Conservation (phyloP, 2,888 invertebrate species). For the Melieria crassipennis region DNA sequence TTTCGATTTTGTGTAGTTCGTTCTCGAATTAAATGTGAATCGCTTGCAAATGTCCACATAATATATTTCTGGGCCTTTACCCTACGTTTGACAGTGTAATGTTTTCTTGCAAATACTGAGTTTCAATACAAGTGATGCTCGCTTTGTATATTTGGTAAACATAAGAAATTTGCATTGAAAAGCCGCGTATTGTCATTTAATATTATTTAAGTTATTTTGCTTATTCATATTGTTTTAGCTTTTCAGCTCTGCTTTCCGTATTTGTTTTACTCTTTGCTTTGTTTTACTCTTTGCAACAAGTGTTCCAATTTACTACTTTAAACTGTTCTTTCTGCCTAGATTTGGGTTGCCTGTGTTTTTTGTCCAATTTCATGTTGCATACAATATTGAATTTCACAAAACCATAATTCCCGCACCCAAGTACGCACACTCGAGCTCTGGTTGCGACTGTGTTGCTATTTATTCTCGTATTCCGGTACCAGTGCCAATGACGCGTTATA, state of each 20-base stretch:
- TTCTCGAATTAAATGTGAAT: too few species aligned
- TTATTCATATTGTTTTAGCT: neutral
- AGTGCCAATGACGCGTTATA: slow-evolving; percentile 59
- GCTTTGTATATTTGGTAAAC: neutral
- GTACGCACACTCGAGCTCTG: too few species aligned
- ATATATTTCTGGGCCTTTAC: too few species aligned
- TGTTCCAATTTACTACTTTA: too few species aligned
- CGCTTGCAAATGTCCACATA: too few species aligned
- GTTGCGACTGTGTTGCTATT: too few species aligned
- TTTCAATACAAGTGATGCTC: neutral
- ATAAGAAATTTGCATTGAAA: slow-evolving; percentile 8
- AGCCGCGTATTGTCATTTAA: slow-evolving; percentile 19
- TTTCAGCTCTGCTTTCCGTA: slow-evolving; percentile 12
- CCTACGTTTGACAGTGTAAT: neutral
- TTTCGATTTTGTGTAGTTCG: too few species aligned
- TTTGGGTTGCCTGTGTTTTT: too few species aligned
- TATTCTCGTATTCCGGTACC: slow-evolving; percentile 39
- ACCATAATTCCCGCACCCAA: too few species aligned
- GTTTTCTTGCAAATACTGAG: neutral
- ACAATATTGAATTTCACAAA: too few species aligned
- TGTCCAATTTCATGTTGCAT: too few species aligned
- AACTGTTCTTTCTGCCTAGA: too few species aligned
- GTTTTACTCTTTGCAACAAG: neutral
- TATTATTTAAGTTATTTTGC: neutral
- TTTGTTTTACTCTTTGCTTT: neutral